A percentile compares a stretch with the other conserved stretches of the same genome.
These are phyloP conservation scores for Galeopterus variegatus DNA, from an alignment of 2,113 vertebrate genomes.

Conservation along the genomic window DNA sequence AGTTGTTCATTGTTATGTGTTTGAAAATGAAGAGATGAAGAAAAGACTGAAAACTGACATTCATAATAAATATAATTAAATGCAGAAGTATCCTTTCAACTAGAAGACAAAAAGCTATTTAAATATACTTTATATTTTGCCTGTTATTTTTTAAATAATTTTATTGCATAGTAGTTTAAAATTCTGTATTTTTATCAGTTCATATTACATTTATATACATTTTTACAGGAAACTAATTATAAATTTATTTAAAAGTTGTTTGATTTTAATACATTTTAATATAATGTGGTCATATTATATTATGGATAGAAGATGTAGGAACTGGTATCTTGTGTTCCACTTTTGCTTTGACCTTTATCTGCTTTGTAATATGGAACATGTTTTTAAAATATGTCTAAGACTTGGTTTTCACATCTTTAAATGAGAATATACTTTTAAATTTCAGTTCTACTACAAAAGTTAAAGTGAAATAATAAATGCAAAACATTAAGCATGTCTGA, in stretches of 20 bases:
- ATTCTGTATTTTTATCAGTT: background rate
- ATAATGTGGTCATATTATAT: background rate
- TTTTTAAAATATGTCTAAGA: background rate
- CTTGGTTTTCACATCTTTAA: background rate
- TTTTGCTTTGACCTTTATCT: slow-evolving; percentile 13
- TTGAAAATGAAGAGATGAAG: background rate
- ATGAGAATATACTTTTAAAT: background rate
- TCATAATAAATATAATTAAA: background rate
- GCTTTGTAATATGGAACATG: background rate
- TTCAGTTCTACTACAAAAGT: slow-evolving; percentile 27
- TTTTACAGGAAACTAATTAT: background rate
- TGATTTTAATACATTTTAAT: background rate
- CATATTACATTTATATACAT: background rate
- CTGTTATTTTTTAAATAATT: slow-evolving; percentile 3
- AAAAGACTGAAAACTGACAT: background rate
- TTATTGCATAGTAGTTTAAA: background rate
- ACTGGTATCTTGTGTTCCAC: background rate
- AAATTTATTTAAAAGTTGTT: background rate
- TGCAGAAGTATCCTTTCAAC: background rate
- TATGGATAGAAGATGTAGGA: background rate
- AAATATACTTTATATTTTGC: background rate
- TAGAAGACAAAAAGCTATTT: background rate
- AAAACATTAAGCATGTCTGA: background rate
- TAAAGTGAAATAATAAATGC: background rate
- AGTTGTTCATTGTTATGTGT: background rate